phyloP scores from a whole-genome alignment of 2,888 invertebrate species.

The Dicroscelio sp. region DNA sequence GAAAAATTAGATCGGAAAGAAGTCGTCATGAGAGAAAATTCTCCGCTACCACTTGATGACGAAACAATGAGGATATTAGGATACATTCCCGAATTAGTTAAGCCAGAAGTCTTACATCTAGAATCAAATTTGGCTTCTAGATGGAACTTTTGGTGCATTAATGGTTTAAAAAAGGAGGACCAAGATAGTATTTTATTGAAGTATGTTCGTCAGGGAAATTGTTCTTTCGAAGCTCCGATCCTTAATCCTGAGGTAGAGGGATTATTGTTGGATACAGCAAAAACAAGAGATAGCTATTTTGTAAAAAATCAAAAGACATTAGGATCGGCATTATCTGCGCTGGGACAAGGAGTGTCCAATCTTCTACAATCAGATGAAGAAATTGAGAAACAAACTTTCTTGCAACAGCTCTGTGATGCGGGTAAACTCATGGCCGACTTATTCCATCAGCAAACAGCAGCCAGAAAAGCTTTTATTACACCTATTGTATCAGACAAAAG shows the following conservation, averaged over 20 bases:
- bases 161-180: background rate
- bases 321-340: conserved; percentile 20
- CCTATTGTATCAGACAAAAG: background rate
- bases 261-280: background rate
- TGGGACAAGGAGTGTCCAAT: background rate
- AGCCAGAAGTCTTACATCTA: background rate
- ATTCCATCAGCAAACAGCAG: background rate
- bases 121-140: background rate
- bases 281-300: conserved; percentile 18
- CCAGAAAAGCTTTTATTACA: conserved; percentile 13
- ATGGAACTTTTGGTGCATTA: background rate
- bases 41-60: background rate
- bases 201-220: conserved; percentile 2
- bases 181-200: background rate
- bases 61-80: conserved; percentile 18
- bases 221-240: background rate
- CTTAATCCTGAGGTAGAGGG: conserved; percentile 11
- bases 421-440: background rate
- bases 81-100: conserved; percentile 4
- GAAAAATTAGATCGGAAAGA: background rate
- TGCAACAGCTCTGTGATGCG: background rate
- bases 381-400: background rate
- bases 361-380: background rate
- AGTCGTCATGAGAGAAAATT: background rate
- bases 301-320: conserved; percentile 8